These are phyloP conservation scores for Camarhynchus parvulus DNA, from an alignment of 2,113 vertebrate genomes.

Conservation along the genomic window DNA sequence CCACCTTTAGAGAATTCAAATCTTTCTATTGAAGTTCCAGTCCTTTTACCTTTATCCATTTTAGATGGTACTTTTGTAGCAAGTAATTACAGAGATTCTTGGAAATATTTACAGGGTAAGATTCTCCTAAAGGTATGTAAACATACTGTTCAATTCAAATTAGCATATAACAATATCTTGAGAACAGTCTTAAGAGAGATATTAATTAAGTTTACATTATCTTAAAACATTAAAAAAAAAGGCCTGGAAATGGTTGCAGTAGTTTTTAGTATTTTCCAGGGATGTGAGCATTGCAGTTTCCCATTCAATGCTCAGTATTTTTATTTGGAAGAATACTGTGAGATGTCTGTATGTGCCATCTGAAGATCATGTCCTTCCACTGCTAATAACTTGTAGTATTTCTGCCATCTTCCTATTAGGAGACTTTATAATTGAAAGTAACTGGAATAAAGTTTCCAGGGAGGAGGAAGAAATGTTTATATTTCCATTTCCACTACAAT, in stretches of 20 bases:
- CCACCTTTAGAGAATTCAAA: not conserved
- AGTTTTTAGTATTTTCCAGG: not conserved
- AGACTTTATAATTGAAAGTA: not conserved
- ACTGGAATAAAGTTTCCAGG: not conserved
- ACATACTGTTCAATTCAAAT: not conserved
- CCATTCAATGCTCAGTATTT: not conserved
- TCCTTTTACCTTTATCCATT: not conserved
- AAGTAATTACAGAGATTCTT: not conserved
- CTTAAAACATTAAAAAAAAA: not conserved
- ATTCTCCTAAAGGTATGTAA: not conserved
- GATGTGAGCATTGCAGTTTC: not conserved
- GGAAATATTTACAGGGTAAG: not conserved
- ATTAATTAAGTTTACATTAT: not conserved
- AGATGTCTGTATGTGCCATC: not conserved
- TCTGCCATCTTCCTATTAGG: not conserved
- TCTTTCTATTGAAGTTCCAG: not conserved
- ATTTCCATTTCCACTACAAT: not conserved
- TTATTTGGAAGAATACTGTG: not conserved
- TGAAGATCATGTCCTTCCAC: not conserved
- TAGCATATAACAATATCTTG: not conserved
- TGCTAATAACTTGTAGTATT: not conserved
- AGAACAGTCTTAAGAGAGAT: not conserved
- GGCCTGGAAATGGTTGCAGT: not conserved
- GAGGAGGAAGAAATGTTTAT: not conserved
- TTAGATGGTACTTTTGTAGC: not conserved